A percentile compares a stretch with the other conserved stretches of the same genome.
Conservation (phyloP, 2,888 invertebrate genomes). For the Epinotia bilunana region DNA sequence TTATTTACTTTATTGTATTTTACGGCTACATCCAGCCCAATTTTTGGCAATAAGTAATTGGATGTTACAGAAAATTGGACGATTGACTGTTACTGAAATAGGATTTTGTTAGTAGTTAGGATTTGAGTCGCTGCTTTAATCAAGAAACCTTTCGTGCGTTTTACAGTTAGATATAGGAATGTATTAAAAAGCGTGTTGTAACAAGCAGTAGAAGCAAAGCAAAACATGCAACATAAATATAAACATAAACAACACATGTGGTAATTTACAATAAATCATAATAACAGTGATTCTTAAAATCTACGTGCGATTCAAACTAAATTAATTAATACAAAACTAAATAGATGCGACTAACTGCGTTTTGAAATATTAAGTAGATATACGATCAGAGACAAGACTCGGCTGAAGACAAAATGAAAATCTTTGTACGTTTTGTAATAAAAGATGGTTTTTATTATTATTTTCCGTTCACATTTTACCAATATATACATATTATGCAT, state of each 20-base stretch:
- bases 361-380: constrained; percentile 46
- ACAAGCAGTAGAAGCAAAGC: constrained; percentile 61
- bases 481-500: constrained; percentile 83
- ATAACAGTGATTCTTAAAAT: constrained; percentile 38
- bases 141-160: constrained; percentile 24
- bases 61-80: constrained; percentile 14
- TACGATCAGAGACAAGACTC: constrained; percentile 81
- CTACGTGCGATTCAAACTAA: constrained; percentile 44
- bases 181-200: constrained; percentile 55
- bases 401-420: constrained; percentile 70
- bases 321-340: constrained; percentile 35
- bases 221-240: constrained; percentile 64
- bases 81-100: constrained; percentile 13
- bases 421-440: constrained; percentile 76
- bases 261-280: constrained; percentile 45
- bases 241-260: constrained; percentile 54
- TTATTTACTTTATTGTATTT: constrained; percentile 29
- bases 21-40: constrained; percentile 15
- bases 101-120: constrained; percentile 11
- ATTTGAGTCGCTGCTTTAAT: not conserved
- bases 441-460: constrained; percentile 79
- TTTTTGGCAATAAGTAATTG: constrained; percentile 12
- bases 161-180: not conserved
- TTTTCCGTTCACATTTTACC: constrained; percentile 79
- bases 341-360: constrained; percentile 67